These are phyloP conservation scores for Pteropus rufus DNA, from an alignment of 2,797 vertebrate genomes.

Conservation along the genomic window DNA sequence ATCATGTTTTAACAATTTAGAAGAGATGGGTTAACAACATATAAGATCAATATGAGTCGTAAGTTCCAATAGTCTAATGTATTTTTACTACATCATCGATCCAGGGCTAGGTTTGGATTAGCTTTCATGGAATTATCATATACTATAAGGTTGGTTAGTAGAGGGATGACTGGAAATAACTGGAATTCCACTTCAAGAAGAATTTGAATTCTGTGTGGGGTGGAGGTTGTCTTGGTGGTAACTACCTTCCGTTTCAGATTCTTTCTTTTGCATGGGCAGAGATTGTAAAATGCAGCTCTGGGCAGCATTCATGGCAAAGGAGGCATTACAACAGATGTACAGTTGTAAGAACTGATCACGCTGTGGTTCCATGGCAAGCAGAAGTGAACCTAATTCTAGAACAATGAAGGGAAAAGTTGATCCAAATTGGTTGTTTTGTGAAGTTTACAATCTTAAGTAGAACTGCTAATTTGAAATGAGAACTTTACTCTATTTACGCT, in stretches of 20 bases:
- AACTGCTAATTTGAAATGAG: not conserved
- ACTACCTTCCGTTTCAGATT: not conserved
- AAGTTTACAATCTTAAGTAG: not conserved
- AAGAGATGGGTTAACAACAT: not conserved
- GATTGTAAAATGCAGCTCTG: not conserved
- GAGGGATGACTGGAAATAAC: not conserved
- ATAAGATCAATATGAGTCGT: not conserved
- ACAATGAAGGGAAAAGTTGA: not conserved
- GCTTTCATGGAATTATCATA: not conserved
- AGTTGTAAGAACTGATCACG: not conserved
- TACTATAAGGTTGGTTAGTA: not conserved
- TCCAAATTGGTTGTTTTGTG: not conserved
- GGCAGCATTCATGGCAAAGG: not conserved
- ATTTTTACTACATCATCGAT: not conserved
- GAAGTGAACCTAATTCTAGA: not conserved
- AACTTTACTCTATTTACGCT: not conserved
- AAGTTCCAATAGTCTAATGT: not conserved
- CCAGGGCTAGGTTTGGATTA: not conserved
- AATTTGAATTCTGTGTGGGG: not conserved
- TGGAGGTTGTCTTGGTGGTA: not conserved
- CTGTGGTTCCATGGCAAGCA: not conserved
- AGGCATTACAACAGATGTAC: rapidly evolving
- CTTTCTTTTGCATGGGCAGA: not conserved
- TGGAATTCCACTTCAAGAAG: not conserved
- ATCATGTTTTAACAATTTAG: not conserved